phyloP scores from a whole-genome alignment of 2,113 vertebrate species.

The Sturnus vulgaris region DNA sequence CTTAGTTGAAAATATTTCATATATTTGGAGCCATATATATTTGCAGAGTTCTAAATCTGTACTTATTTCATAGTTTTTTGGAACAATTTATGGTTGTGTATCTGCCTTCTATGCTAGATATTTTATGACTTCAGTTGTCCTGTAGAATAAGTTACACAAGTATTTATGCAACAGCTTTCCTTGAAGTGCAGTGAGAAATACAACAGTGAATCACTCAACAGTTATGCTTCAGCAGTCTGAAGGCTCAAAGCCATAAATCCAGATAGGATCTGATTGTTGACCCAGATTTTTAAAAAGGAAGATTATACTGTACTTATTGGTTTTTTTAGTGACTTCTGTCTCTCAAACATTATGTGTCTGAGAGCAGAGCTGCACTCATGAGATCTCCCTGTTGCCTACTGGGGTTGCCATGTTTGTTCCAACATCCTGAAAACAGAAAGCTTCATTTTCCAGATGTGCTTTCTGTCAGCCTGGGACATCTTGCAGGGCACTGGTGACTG shows the following conservation, averaged over 20 bases:
- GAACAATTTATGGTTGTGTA: neutral
- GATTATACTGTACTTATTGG: neutral
- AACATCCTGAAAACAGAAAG: neutral
- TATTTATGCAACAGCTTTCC: neutral
- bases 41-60: neutral
- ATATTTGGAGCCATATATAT: neutral
- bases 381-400: neutral
- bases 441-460: neutral
- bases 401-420: neutral
- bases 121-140: neutral
- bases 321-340: neutral
- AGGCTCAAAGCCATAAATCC: neutral
- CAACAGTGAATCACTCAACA: neutral
- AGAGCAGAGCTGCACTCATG: neutral
- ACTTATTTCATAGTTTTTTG: neutral
- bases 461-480: neutral
- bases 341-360: neutral
- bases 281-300: neutral
- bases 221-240: neutral
- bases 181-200: neutral
- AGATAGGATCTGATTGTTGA: neutral
- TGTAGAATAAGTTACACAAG: neutral
- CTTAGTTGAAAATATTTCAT: neutral
- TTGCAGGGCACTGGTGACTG: neutral
- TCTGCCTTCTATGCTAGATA: neutral